A percentile compares a stretch with the other conserved stretches of the same genome.
Conservation (phyloP, 2,888 invertebrate genomes). For the Ochropleura plecta region DNA sequence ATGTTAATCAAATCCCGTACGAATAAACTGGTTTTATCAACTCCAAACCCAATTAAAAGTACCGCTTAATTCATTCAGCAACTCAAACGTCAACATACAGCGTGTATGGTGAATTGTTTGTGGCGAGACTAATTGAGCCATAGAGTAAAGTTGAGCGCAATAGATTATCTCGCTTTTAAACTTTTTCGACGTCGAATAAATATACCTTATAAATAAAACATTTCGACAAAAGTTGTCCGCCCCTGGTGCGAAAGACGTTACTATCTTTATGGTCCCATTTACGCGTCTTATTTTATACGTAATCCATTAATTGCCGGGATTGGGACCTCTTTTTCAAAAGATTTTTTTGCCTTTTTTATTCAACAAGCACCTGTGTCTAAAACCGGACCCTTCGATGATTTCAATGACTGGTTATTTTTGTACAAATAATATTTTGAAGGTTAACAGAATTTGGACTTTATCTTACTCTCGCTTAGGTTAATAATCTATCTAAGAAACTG, state of each 20-base stretch:
- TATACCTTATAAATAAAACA: slow-evolving; percentile 10
- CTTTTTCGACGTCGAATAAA: neutral
- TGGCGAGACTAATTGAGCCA: neutral
- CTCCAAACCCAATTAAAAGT: neutral
- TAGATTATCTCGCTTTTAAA: neutral
- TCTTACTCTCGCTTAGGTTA: fast-evolving
- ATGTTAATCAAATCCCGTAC: neutral
- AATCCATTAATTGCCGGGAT: slow-evolving; percentile 86
- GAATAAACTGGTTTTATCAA: neutral
- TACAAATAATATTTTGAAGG: slow-evolving; percentile 70
- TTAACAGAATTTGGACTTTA: slow-evolving; percentile 55
- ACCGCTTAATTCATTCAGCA: neutral
- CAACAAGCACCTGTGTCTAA: slow-evolving; percentile 84
- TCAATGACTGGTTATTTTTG: slow-evolving; percentile 86
- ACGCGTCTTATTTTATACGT: slow-evolving; percentile 80
- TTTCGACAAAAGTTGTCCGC: slow-evolving; percentile 32
- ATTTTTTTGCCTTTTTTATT: slow-evolving; percentile 72
- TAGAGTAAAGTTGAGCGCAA: neutral
- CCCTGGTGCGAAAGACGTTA: slow-evolving; percentile 67
- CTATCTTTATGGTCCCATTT: slow-evolving; percentile 72
- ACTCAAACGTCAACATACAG: neutral
- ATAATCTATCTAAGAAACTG: slow-evolving; percentile 14
- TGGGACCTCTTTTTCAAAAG: slow-evolving; percentile 72
- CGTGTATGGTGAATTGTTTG: neutral
- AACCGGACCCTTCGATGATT: slow-evolving; percentile 79